Evolutionary conservation across 1,140 invertebrate genomes (phyloP).

Genomic region (Drosophila saltans): DNA sequence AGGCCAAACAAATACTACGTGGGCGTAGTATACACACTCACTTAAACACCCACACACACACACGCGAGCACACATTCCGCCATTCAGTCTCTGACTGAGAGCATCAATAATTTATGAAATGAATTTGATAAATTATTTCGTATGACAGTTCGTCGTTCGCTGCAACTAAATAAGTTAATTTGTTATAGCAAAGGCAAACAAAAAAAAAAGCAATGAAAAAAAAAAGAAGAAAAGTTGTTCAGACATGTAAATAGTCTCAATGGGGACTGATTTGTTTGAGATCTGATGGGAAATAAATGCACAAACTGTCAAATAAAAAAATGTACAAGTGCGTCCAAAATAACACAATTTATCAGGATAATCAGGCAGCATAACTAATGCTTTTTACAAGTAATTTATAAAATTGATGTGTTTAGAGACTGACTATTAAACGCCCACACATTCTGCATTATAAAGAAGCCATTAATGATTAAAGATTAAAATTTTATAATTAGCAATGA

Average conservation of each 20-base stretch:
- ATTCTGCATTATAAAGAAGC: too few species aligned
- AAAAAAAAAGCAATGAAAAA: too few species aligned
- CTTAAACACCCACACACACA: slow-evolving; percentile 18
- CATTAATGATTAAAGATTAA: too few species aligned
- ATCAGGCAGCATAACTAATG: not conserved
- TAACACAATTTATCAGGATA: slow-evolving; percentile 1
- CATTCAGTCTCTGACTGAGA: slow-evolving; percentile 6
- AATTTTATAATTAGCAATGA: too few species aligned
- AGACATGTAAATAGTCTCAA: slow-evolving; percentile 58
- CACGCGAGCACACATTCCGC: slow-evolving; percentile 3
- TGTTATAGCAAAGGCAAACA: slow-evolving; percentile 32
- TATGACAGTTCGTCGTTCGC: slow-evolving; percentile 43
- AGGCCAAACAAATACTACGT: slow-evolving; percentile 34
- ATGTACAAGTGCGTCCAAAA: slow-evolving; percentile 12
- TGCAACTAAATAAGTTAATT: slow-evolving; percentile 64
- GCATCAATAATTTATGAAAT: slow-evolving; percentile 62
- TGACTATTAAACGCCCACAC: too few species aligned
- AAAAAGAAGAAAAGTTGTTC: slow-evolving; percentile 7
- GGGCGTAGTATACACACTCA: slow-evolving; percentile 33
- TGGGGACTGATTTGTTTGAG: slow-evolving; percentile 32
- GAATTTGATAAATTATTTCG: slow-evolving; percentile 74
- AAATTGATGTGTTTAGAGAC: too few species aligned
- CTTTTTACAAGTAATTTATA: too few species aligned
- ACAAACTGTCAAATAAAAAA: slow-evolving; percentile 50
- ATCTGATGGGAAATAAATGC: slow-evolving; percentile 41